These are phyloP conservation scores for Spea multiplicata DNA, from an alignment of 2,113 vertebrate genomes.

Conservation along the genomic window DNA sequence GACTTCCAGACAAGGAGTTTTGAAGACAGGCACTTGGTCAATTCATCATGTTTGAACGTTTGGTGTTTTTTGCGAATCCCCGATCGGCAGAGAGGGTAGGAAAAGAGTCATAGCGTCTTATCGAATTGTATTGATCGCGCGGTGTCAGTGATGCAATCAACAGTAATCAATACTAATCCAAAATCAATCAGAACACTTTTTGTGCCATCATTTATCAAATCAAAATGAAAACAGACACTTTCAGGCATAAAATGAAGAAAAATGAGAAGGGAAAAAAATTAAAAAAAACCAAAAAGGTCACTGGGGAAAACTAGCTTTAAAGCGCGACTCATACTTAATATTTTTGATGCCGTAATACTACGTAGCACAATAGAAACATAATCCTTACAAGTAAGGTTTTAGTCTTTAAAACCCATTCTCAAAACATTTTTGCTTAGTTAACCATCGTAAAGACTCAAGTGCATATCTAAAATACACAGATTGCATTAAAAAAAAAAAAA, in stretches of 20 bases:
- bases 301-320: slow-evolving; percentile 31
- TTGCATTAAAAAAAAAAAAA: too few species aligned
- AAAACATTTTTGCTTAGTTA: too few species aligned
- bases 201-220: slow-evolving; percentile 70
- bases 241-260: slow-evolving; percentile 53
- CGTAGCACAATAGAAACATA: too few species aligned
- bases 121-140: slow-evolving; percentile 69
- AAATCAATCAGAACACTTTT: slow-evolving; percentile 71
- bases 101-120: slow-evolving; percentile 61
- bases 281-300: slow-evolving; percentile 45
- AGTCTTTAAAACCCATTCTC: too few species aligned
- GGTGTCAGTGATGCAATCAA: slow-evolving; percentile 71
- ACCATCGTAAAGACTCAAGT: too few species aligned
- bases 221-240: slow-evolving; percentile 66
- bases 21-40: slow-evolving; percentile 63
- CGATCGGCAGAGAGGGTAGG: slow-evolving; percentile 52
- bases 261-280: slow-evolving; percentile 42
- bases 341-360: slow-evolving; percentile 46
- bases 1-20: slow-evolving; percentile 51
- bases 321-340: slow-evolving; percentile 38
- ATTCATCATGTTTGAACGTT: slow-evolving; percentile 66
- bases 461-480: too few species aligned
- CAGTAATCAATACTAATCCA: slow-evolving; percentile 75
- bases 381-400: too few species aligned
- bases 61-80: slow-evolving; percentile 56